Evolutionary conservation across 2,888 invertebrate species (phyloP), one percentile per base, ranked within the genome.

Genomic region (Volucella zonaria): DNA sequence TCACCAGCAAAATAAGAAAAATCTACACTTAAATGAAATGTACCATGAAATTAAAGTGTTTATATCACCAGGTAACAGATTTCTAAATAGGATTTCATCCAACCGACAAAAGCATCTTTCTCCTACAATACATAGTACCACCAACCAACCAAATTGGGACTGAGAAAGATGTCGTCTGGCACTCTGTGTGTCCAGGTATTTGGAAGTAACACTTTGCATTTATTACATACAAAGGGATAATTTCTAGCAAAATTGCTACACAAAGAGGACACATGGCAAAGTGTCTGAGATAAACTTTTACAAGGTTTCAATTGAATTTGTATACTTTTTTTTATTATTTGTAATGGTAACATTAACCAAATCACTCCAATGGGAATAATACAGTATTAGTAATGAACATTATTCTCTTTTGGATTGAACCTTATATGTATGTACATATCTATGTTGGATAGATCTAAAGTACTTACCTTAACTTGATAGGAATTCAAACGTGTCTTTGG

Each of bases 381-480:
- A 11, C 75, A 76, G 45, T 51, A 67, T 76, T 76, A 62, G 49
- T 54, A 40, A 42, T 47, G 49, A 62, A 54, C 54, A 61, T 70
- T 62, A 52, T 12, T 67, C 56, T 58, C 6, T 38, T 15, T 58
- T 14, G 51, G 61, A 68, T 52, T n/a, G 52, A 54, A 58, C 54
- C 68, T 42, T 11, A 3, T 11, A 40, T 9, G 52, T 9, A 58
- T 54, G 54, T 38, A 23, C 10, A 43, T 11, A n/a, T 54, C 43
- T 14, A 59, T 49, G 51, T 49, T 40, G 51, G 18, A 12, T 54
- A 67, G 70, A 45, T 42, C 12, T 56, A 15, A 31, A 42, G 42
- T n/a, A 91, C 95, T 94, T 93, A 97, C 98, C 97, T 99, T 99
- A 92, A 99, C 98, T 94, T 99, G 98, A 94, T 98, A 99, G 90